phyloP scores from a whole-genome alignment of 2,797 vertebrate genomes.

The Potorous gilbertii region DNA sequence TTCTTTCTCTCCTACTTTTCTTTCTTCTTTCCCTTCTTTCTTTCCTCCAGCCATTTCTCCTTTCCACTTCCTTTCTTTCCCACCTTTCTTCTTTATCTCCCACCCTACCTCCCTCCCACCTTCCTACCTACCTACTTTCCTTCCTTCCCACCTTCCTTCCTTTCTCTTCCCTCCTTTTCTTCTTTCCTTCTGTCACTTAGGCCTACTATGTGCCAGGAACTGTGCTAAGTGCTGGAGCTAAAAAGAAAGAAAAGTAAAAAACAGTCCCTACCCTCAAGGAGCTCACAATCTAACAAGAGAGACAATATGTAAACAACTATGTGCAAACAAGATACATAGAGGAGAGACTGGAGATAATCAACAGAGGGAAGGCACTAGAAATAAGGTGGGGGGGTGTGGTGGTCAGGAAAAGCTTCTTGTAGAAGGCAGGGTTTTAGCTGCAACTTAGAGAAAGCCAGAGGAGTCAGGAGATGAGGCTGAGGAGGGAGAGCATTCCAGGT shows the following conservation, averaged over 20 bases:
- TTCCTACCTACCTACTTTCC: too few species aligned
- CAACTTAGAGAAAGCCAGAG: not conserved
- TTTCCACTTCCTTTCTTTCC: too few species aligned
- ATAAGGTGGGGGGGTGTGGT: not conserved
- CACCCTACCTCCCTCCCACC: too few species aligned
- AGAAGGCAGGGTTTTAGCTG: not conserved
- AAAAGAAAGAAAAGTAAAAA: not conserved
- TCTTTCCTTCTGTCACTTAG: not conserved
- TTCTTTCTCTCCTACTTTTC: not conserved
- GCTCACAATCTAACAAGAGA: not conserved
- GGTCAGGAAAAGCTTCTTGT: not conserved
- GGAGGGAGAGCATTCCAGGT: not conserved
- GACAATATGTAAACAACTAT: not conserved
- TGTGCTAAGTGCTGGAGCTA: not conserved
- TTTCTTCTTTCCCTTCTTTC: not conserved
- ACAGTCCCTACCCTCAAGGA: not conserved
- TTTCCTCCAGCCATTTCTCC: too few species aligned
- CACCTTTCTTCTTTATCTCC: too few species aligned
- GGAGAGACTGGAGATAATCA: not conserved
- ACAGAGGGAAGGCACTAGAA: not conserved
- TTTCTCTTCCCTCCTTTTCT: not conserved
- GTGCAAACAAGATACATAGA: not conserved
- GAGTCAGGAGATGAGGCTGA: not conserved
- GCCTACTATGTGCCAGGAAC: not conserved
- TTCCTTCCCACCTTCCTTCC: not conserved